A percentile compares a stretch with the other conserved stretches of the same genome.
These are phyloP conservation scores for Volucella inanis DNA, from an alignment of 2,888 invertebrate species.

Conservation along the genomic window DNA sequence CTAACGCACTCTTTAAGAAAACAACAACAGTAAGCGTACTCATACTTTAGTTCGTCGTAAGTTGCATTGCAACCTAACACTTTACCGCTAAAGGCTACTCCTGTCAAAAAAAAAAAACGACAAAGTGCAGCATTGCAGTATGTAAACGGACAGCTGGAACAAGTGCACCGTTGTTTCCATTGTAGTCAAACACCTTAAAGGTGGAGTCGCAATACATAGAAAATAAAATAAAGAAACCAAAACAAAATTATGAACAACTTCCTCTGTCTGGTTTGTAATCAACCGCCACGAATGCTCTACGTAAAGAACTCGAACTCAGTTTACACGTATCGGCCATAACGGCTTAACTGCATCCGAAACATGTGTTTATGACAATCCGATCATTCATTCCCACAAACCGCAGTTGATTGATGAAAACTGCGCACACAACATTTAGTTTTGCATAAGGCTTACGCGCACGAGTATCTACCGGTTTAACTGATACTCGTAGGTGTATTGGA, in stretches of 20 bases:
- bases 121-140: not conserved
- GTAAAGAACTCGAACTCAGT: conserved; percentile 1
- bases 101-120: conserved; percentile 33
- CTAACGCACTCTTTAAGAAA: conserved; percentile 44
- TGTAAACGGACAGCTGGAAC: conserved; percentile 13
- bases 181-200: conserved; percentile 13
- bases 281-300: not conserved
- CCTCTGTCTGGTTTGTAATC: conserved; percentile 13
- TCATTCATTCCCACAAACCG: conserved; percentile 56
- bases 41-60: conserved; percentile 5
- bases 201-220: conserved; percentile 38
- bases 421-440: conserved; percentile 29
- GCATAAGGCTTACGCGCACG: conserved; percentile 28
- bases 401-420: conserved; percentile 66
- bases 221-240: not conserved
- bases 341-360: conserved; percentile 47
- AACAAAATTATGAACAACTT: conserved; percentile 23
- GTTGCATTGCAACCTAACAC: not conserved
- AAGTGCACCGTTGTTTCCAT: conserved; percentile 49
- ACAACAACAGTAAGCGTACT: conserved; percentile 12
- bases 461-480: conserved; percentile 12
- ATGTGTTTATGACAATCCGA: conserved; percentile 67
- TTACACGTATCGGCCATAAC: conserved; percentile 11
- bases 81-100: conserved; percentile 23
- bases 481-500: conserved; percentile 6